These are phyloP conservation scores for Tenthredo amoena DNA, from an alignment of 2,888 invertebrate species.

Conservation along the genomic window DNA sequence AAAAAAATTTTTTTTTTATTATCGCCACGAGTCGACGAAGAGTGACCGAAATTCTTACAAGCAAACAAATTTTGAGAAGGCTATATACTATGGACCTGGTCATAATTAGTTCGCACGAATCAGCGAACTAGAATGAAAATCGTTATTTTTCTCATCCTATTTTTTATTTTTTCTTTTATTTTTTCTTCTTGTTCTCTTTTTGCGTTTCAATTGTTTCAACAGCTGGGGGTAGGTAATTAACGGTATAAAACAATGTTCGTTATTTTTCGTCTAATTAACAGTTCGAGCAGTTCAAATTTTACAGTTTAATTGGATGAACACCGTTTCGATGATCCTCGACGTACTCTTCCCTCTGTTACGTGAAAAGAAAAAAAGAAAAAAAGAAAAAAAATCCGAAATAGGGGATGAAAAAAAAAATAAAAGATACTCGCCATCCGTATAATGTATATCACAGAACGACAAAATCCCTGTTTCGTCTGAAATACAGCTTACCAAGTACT, in stretches of 20 bases:
- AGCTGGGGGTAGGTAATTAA: neutral
- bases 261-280: constrained; percentile 11
- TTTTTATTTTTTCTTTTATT: neutral
- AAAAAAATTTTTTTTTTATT: too few relatives aligned
- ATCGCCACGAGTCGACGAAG: neutral
- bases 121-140: neutral
- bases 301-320: constrained; percentile 22
- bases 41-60: neutral
- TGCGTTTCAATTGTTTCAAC: neutral
- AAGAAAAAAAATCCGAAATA: neutral
- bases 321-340: constrained; percentile 6
- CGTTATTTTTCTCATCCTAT: neutral
- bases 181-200: neutral
- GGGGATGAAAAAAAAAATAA: neutral
- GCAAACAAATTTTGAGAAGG: too few relatives aligned
- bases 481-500: too few relatives aligned
- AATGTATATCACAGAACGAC: too few relatives aligned
- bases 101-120: neutral
- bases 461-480: too few relatives aligned
- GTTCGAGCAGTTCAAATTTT: neutral
- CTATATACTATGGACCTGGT: too few relatives aligned
- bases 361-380: neutral
- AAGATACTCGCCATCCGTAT: too few relatives aligned
- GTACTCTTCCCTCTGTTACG: neutral
- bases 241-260: neutral